Conservation (phyloP, 2,888 invertebrate species). For the Machimus atricapillus region DNA sequence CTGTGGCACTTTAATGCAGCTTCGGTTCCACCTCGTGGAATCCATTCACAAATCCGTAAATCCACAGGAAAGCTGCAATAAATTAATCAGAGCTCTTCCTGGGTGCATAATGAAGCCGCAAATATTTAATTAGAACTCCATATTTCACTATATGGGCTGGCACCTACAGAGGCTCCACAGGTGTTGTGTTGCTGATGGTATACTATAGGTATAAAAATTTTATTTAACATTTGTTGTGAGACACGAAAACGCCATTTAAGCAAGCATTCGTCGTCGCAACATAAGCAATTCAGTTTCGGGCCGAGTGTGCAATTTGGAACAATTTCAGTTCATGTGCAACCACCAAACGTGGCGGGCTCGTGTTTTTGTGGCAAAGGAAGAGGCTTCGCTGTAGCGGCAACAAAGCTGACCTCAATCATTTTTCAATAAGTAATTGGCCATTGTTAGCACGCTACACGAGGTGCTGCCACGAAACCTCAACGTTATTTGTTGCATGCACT, state of each 20-base stretch:
- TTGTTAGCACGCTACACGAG: neutral
- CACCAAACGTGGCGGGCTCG: neutral
- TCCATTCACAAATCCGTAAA: neutral
- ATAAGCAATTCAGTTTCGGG: neutral
- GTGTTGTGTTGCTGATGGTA: neutral
- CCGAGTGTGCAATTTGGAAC: neutral
- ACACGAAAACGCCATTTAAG: neutral
- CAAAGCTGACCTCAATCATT: neutral
- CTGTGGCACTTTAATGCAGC: neutral
- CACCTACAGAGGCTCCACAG: neutral
- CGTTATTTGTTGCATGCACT: neutral
- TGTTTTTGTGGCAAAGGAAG: neutral
- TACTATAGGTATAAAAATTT: too few species aligned
- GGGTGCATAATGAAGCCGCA: neutral
- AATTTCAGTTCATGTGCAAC: neutral
- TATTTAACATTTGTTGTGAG: neutral
- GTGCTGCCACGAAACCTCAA: neutral
- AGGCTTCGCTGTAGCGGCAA: neutral
- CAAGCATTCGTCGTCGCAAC: neutral
- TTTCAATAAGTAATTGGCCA: neutral
- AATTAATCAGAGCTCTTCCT: neutral
- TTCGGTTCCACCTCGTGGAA: neutral
- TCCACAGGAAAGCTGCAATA: neutral
- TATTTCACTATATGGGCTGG: neutral
- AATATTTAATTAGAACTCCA: neutral